Evolutionary conservation across 2,797 vertebrate genomes (phyloP).

Genomic region (Tokudaia tokunoshimensis): DNA sequence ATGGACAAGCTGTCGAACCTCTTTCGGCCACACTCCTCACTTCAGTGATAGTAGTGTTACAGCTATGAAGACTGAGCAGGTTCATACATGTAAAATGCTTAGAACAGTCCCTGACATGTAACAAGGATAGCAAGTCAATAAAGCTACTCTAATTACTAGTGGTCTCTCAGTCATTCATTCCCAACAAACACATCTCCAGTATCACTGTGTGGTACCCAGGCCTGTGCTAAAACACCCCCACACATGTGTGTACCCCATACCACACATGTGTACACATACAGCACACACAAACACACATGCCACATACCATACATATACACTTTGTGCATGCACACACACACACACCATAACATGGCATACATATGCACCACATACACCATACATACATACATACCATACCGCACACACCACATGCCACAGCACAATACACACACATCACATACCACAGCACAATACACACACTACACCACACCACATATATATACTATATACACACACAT

Average conservation of each 20-base stretch:
- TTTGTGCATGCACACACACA: neutral
- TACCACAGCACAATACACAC: neutral
- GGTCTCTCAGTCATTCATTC: neutral
- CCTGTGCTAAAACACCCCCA: neutral
- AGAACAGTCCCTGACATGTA: neutral
- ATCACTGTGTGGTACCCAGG: neutral
- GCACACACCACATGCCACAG: neutral
- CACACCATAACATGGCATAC: neutral
- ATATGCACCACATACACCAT: neutral
- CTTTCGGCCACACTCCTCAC: neutral
- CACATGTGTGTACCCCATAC: neutral
- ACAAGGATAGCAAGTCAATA: neutral
- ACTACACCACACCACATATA: neutral
- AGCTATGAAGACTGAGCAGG: neutral
- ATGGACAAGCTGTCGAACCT: neutral
- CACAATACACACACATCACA: neutral
- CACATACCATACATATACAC: neutral
- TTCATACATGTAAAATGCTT: conserved; percentile 4
- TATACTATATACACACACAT: neutral
- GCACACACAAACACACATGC: neutral
- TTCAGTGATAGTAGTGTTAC: neutral
- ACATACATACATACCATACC: neutral
- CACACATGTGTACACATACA: neutral
- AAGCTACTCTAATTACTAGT: conserved; percentile 19
- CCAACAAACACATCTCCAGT: conserved; percentile 5